Evolutionary conservation across 2,888 invertebrate species (phyloP), one percentile per base, ranked within the genome.

Genomic region (Polylopha cassiicola): DNA sequence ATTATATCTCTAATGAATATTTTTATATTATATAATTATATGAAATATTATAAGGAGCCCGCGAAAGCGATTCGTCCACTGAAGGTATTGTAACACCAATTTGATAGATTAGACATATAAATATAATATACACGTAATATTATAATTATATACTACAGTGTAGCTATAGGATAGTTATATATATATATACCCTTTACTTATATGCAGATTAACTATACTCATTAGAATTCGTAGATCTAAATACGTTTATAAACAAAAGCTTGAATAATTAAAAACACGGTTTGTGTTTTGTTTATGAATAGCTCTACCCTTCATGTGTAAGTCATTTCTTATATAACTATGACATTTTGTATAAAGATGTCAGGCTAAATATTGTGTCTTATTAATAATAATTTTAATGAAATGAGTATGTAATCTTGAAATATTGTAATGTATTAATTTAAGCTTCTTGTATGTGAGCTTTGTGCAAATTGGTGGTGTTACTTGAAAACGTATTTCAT

Each of bases 41-140:
- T 48, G 51, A 63, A 65, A n/a, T n/a, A n/a, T n/a, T n/a, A n/a
- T 43, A 37, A 41, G 37, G 33, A 39, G 79, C 77, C 78, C 81
- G 69, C 73, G 75, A 37, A 65, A 67, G 73, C 71, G 67, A 67
- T 64, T 69, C 81, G 84, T 84, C 84, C 82, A 81, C 82, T 84
- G 82, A 69, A 82, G 82, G 84, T 84, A 78, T 61, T 51, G 51
- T 50, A 74, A 85, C 84, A 85, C 84, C 84, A 85, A 84, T 67
- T 58, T 61, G 44, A 60, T 75, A 75, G 73, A 56, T 53, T 70
- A 55, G 51, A 47, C 46, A 36, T 44, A 51, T 44, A 36, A 55
- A 52, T 55, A 57, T 46, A 53, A 43, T 52, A 44, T 43, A 48
- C 39, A 18, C 37, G 31, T n/a, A 39, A 13, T 37, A 34, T 29